Evolutionary conservation across 2,113 vertebrate species (phyloP), one percentile per base, ranked within the genome.

Genomic region (Apteryx mantelli): DNA sequence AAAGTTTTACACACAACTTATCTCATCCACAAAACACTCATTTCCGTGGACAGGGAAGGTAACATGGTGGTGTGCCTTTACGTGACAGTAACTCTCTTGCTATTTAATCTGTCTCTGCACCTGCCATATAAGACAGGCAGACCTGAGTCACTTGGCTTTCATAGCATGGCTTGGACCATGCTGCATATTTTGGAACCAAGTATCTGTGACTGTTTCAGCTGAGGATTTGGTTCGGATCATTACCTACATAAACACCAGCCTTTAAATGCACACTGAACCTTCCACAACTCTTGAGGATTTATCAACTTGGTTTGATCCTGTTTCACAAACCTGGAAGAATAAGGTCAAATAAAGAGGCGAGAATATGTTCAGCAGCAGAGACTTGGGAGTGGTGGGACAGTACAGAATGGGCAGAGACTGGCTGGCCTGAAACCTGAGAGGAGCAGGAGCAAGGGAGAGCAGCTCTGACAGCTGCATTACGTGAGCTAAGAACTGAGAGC

Each of bases 21-120:
- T 71, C 50, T 85, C 75, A 68, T 36, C n/a, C 7, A 6, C 56
- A 76, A 46, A 70, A 53, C 42, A 40, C 11, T 24, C 7, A 4
- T 24, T 58, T 64, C 38, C 21, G 16, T 58, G n/a, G 75, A 36
- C 10, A 38, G 10, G 32, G 63, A 56, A 21, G 1, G 0, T n/a
- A 52, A 70, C 0, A 1, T 5, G n/a, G 52, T 40, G 1, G 1
- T 53, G 12, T 68, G 26, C 26, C 63, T 76, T 69, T 60, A 34
- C 28, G 25, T 34, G 60, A 36, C 28, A 64, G 66, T 17, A 38
- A 52, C 16, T 85, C 26, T 73, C 81, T 50, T 71, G 60, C 55
- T 89, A 21, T 70, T 68, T 86, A 69, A 70, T 69, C 63, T 91
- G 74, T 71, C 70, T 24, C 55, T 91, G 52, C 58, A 82, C 52